These are phyloP conservation scores for Fistularia commersonii DNA, from an alignment of 2,797 vertebrate genomes.

Conservation along the genomic window DNA sequence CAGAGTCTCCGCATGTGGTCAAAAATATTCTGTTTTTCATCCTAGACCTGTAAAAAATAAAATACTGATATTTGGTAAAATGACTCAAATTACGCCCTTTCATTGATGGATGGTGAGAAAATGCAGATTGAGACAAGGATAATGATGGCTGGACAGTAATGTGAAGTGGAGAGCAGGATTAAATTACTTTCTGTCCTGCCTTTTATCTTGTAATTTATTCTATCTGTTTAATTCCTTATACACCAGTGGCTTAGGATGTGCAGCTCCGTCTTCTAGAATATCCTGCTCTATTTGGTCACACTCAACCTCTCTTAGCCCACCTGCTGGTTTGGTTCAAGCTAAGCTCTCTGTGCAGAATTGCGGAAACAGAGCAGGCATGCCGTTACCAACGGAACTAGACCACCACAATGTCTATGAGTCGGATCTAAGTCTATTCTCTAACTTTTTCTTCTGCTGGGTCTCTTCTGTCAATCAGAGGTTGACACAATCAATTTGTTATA, in stretches of 20 bases:
- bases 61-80: no score
- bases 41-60: no score
- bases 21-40: no score
- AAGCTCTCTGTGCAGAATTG: conserved; percentile 1
- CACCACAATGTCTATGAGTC: no score
- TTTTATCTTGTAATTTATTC: conserved; percentile 78
- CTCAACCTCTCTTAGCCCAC: conserved; percentile 45
- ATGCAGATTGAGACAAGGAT: no score
- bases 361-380: conserved; percentile 35
- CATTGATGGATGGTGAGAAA: no score
- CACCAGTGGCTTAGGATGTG: conserved; percentile 62
- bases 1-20: no score
- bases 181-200: conserved; percentile 27
- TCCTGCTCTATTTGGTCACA: conserved; percentile 6
- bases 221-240: conserved; percentile 70
- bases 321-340: conserved; percentile 55
- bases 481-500: no score
- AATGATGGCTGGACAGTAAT: not conserved
- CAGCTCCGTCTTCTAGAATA: conserved; percentile 37
- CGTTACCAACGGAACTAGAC: conserved; percentile 40
- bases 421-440: no score
- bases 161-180: conserved; percentile 1
- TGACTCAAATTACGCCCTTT: no score
- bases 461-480: no score
- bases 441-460: no score